phyloP scores from a whole-genome alignment of 2,888 invertebrate species.

The Caenorhabditis sp. region DNA sequence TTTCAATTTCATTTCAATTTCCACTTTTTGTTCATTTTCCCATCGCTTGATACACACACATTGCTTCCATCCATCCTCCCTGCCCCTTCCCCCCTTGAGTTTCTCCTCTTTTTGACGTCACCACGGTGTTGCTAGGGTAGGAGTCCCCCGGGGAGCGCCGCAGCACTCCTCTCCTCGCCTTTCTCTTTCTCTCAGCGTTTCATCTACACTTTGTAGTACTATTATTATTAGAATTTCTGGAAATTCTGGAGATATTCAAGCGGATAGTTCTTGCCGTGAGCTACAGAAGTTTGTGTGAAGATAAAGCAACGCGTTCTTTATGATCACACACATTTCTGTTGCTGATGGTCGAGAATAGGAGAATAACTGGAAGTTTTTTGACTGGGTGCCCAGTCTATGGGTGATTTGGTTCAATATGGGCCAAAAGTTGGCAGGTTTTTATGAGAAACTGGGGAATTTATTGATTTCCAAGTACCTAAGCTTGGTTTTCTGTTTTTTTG shows the following conservation, averaged over 20 bases:
- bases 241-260: too few species aligned
- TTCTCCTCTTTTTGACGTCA: background rate
- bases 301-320: slow-evolving; percentile 13
- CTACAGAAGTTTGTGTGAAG: slow-evolving; percentile 36
- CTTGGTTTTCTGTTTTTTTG: too few species aligned
- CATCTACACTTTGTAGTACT: background rate
- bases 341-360: slow-evolving; percentile 14
- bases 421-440: background rate
- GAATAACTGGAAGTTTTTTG: too few species aligned
- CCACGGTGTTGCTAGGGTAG: background rate
- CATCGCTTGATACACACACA: background rate
- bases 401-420: too few species aligned
- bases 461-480: too few species aligned
- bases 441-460: too few species aligned
- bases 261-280: slow-evolving; percentile 10
- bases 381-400: too few species aligned
- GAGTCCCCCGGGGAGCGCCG: background rate
- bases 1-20: too few species aligned
- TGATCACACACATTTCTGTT: slow-evolving; percentile 26
- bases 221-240: too few species aligned
- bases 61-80: background rate
- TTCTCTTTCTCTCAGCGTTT: too few species aligned
- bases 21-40: too few species aligned
- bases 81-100: background rate
- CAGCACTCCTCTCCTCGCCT: too few species aligned